Evolutionary conservation across 2,888 invertebrate genomes (phyloP).

Genomic region (Drosophila parthenogenetica): DNA sequence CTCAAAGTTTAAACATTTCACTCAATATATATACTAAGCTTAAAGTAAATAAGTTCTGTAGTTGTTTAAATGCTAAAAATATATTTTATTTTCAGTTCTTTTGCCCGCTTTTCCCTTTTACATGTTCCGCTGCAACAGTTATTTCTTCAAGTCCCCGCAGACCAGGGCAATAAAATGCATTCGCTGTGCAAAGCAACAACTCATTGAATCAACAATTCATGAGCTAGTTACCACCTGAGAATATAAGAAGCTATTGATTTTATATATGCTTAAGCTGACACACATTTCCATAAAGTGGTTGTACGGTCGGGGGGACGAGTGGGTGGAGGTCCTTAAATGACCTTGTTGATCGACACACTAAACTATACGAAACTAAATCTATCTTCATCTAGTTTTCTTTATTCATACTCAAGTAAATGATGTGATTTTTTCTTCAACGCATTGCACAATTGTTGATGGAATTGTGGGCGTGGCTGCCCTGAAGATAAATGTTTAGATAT

Average conservation of each 20-base stretch:
- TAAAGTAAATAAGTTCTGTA: too few species aligned
- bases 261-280: constrained; percentile 34
- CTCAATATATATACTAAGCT: too few species aligned
- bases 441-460: constrained; percentile 6
- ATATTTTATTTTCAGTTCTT: not conserved
- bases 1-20: not conserved
- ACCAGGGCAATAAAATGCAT: constrained; percentile 12
- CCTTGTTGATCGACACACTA: constrained; percentile 57
- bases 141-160: not conserved
- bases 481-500: constrained; percentile 51
- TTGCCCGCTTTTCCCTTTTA: not conserved
- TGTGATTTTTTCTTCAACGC: constrained; percentile 10
- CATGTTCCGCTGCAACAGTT: constrained; percentile 4
- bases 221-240: constrained; percentile 42
- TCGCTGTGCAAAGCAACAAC: not conserved
- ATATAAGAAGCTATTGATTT: constrained; percentile 47
- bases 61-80: not conserved
- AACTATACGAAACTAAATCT: constrained; percentile 8
- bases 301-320: not conserved
- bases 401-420: constrained; percentile 28
- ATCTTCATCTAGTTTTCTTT: not conserved
- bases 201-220: constrained; percentile 40
- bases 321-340: constrained; percentile 14
- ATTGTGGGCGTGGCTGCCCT: constrained; percentile 42
- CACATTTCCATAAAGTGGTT: constrained; percentile 9